Percentiles rank a stretch among this genome's conserved stretches.
Conservation (phyloP, 1,140 invertebrate genomes). For the Conus betulinus region DNA sequence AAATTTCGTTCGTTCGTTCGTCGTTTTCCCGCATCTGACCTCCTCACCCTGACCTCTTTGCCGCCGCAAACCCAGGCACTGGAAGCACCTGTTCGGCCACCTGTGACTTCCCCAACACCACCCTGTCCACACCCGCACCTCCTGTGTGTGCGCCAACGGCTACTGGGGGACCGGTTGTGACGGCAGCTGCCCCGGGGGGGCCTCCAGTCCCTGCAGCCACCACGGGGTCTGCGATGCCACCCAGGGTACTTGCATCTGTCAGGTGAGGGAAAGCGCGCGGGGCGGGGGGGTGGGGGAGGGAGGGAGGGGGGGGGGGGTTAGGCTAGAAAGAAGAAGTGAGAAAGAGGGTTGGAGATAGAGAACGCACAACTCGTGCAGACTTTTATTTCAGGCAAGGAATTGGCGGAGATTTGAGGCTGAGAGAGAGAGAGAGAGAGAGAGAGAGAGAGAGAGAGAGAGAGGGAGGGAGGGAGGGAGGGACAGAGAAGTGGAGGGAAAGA, state of each 20-base stretch:
- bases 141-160: constrained; percentile 6
- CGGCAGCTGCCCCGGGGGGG: neutral
- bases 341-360: too few relatives aligned
- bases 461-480: too few relatives aligned
- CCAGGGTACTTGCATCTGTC: neutral
- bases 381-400: too few relatives aligned
- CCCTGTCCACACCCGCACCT: constrained; percentile 16
- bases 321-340: too few relatives aligned
- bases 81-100: neutral
- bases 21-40: too few relatives aligned
- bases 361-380: too few relatives aligned
- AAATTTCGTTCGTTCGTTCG: too few relatives aligned
- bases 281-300: neutral
- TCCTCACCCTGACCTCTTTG: too few relatives aligned
- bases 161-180: constrained; percentile 7
- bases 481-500: neutral
- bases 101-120: constrained; percentile 3
- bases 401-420: too few relatives aligned
- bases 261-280: neutral
- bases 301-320: neutral
- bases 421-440: too few relatives aligned
- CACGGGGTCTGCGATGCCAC: neutral
- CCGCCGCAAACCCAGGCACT: constrained; percentile 15
- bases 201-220: neutral
- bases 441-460: too few relatives aligned